Evolutionary conservation across 2,888 invertebrate species (phyloP).

Genomic region (Ormyrus rosae): DNA sequence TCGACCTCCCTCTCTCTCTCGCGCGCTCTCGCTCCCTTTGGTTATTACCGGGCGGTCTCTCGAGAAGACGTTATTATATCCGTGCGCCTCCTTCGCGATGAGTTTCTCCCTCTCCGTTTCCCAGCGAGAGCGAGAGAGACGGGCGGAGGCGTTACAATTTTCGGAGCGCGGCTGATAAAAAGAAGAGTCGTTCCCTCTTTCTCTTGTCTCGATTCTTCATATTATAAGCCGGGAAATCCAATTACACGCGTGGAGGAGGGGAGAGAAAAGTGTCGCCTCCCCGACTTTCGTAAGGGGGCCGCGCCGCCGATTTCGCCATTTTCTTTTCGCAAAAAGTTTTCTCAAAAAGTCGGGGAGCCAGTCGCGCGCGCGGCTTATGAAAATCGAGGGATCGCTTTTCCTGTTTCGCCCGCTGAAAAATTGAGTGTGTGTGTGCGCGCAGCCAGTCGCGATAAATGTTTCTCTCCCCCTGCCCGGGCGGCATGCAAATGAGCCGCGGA

Average conservation of each 20-base stretch:
- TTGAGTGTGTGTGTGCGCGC: neutral
- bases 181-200: neutral
- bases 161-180: neutral
- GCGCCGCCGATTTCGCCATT: neutral
- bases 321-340: conserved; percentile 16
- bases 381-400: conserved; percentile 44
- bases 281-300: neutral
- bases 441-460: conserved; percentile 32
- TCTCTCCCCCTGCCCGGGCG: conserved; percentile 13
- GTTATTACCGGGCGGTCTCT: conserved; percentile 68
- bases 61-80: conserved; percentile 70
- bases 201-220: conserved; percentile 14
- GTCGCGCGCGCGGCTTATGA: conserved; percentile 20
- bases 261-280: conserved; percentile 2
- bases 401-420: conserved; percentile 18
- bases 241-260: conserved; percentile 6
- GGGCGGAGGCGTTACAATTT: conserved; percentile 15
- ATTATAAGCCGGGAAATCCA: conserved; percentile 38
- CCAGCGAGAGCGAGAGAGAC: neutral
- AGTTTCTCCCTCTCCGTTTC: conserved; percentile 27
- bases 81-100: conserved; percentile 62
- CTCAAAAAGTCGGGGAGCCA: conserved; percentile 8
- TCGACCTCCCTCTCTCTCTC: conserved; percentile 35
- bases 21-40: conserved; percentile 61
- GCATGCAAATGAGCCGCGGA: conserved; percentile 49